Percentiles rank a stretch among this genome's conserved stretches.
Conservation (phyloP, 2,797 vertebrate species). For the Sebastes dallii region DNA sequence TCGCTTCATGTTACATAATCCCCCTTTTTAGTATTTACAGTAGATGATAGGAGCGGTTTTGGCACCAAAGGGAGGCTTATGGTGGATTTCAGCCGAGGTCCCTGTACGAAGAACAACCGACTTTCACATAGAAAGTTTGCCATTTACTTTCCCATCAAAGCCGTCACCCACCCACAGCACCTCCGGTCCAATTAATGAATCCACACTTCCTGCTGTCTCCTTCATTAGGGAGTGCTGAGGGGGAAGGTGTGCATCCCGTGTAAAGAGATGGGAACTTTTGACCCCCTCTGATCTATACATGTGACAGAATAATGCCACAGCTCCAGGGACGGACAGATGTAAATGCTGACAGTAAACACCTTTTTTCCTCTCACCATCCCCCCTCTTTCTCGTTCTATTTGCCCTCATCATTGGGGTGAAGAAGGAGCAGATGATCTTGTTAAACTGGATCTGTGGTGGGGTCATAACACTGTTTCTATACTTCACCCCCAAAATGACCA, state of each 20-base stretch:
- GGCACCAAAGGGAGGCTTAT: slow-evolving; percentile 4
- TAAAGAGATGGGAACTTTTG: slow-evolving; percentile 46
- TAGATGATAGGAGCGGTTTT: not conserved
- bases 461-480: not conserved
- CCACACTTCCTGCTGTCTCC: slow-evolving; percentile 9
- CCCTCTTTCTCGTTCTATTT: not conserved
- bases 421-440: slow-evolving; percentile 35
- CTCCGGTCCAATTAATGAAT: slow-evolving; percentile 56
- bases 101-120: slow-evolving; percentile 4
- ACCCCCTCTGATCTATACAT: slow-evolving; percentile 63
- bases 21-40: slow-evolving; percentile 1
- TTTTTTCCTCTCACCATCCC: not conserved
- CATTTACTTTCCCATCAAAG: slow-evolving; percentile 54
- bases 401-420: slow-evolving; percentile 1
- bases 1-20: slow-evolving; percentile 8
- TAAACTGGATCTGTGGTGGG: slow-evolving; percentile 3
- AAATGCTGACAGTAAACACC: slow-evolving; percentile 31
- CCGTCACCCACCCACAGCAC: slow-evolving; percentile 8
- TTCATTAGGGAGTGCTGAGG: slow-evolving; percentile 1
- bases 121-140: slow-evolving; percentile 54
- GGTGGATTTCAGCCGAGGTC: slow-evolving; percentile 25
- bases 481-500: not conserved
- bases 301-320: slow-evolving; percentile 57
- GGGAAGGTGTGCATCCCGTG: slow-evolving; percentile 20
- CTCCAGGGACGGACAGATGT: slow-evolving; percentile 42